Evolutionary conservation across 2,888 invertebrate genomes (phyloP).

Genomic region (Hydrotaea cyrtoneurina): DNA sequence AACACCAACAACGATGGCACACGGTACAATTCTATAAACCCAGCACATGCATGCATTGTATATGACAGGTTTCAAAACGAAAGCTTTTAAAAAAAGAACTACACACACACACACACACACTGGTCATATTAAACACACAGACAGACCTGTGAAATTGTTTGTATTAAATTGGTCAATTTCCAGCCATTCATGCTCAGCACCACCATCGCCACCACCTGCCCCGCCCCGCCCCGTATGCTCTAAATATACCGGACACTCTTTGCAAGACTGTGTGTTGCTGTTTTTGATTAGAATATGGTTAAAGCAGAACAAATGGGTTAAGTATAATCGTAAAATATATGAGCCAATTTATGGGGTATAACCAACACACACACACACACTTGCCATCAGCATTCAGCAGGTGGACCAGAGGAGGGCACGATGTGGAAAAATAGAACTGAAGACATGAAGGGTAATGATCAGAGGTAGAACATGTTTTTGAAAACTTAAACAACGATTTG

Average conservation of each 20-base stretch:
- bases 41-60: conserved; percentile 55
- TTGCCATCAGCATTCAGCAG: background rate
- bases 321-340: conserved; percentile 62
- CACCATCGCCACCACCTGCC: background rate
- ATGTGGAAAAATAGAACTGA: background rate
- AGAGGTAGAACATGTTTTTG: conserved; percentile 5
- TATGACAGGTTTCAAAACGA: conserved; percentile 57
- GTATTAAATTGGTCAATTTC: conserved; percentile 63
- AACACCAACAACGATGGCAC: conserved; percentile 6
- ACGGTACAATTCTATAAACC: conserved; percentile 19
- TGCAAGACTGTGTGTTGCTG: conserved; percentile 37
- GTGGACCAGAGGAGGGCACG: background rate
- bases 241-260: background rate
- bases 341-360: conserved; percentile 60
- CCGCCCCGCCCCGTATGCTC: background rate
- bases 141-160: conserved; percentile 62
- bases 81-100: conserved; percentile 18
- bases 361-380: conserved; percentile 2
- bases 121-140: conserved; percentile 47
- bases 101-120: conserved; percentile 29
- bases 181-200: conserved; percentile 32
- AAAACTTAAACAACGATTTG: conserved; percentile 10
- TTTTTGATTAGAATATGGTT: conserved; percentile 60
- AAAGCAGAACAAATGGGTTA: conserved; percentile 44
- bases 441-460: background rate